A percentile compares a stretch with the other conserved stretches of the same genome.
phyloP scores from a whole-genome alignment of 2,888 invertebrate genomes.

The Mimachlamys varia region DNA sequence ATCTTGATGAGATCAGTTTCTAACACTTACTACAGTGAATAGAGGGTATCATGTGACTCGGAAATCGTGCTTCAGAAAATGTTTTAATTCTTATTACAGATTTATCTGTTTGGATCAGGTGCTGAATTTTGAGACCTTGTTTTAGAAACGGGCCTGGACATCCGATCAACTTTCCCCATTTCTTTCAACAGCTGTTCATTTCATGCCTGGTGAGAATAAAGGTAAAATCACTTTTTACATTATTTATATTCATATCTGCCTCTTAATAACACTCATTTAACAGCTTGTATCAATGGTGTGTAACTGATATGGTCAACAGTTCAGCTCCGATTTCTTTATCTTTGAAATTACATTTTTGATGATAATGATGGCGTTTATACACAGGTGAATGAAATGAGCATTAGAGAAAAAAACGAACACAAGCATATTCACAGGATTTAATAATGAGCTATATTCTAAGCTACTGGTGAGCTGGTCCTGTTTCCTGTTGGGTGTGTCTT shows the following conservation, averaged over 20 bases:
- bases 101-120: not conserved
- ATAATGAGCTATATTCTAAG: not conserved
- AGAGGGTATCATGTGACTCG: not conserved
- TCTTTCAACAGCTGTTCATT: not conserved
- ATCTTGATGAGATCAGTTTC: not conserved
- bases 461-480: not conserved
- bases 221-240: not conserved
- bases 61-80: not conserved
- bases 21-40: not conserved
- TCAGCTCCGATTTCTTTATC: not conserved
- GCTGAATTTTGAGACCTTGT: not conserved
- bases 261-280: not conserved
- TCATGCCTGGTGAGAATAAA: not conserved
- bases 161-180: not conserved
- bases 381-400: not conserved
- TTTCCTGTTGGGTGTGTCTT: slow-evolving; percentile 8
- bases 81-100: not conserved
- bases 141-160: not conserved
- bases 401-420: not conserved
- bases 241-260: not conserved
- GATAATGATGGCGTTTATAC: not conserved
- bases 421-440: not conserved
- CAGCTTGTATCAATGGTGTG: not conserved
- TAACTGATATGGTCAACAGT: not conserved
- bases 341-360: not conserved